These are phyloP conservation scores for Bursaphelenchus mucronatus DNA, from an alignment of 1,140 invertebrate species.

Conservation along the genomic window DNA sequence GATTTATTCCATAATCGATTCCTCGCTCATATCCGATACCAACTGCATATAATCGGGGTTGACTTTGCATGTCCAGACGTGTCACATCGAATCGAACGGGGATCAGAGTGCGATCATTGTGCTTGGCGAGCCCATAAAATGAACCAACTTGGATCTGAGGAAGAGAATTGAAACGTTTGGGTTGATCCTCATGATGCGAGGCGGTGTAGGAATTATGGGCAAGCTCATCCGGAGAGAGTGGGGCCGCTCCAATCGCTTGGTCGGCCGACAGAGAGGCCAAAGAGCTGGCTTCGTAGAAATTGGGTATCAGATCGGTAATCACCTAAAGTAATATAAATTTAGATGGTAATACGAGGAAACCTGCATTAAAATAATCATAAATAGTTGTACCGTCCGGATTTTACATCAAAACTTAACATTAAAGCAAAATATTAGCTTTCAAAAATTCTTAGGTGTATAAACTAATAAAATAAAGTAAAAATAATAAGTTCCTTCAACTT, in stretches of 20 bases:
- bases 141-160: conserved; percentile 30
- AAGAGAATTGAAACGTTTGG: conserved; percentile 9
- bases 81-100: conserved; percentile 39
- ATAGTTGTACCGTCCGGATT: too few relatives aligned
- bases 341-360: neutral
- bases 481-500: neutral
- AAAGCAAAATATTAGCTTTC: neutral
- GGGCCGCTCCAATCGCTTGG: conserved; percentile 7
- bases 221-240: neutral
- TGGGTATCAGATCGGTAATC: conserved; percentile 48
- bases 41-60: conserved; percentile 39
- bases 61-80: conserved; percentile 28
- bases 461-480: conserved; percentile 3
- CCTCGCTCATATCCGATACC: conserved; percentile 44
- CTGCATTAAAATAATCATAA: too few relatives aligned
- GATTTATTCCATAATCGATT: conserved; percentile 46
- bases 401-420: too few relatives aligned
- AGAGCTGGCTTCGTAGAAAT: conserved; percentile 38
- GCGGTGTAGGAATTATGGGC: neutral
- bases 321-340: conserved; percentile 34
- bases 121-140: conserved; percentile 49
- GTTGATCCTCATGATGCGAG: neutral
- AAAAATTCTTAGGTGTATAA: neutral
- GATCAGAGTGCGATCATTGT: conserved; percentile 39
- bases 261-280: conserved; percentile 13